phyloP scores from a whole-genome alignment of 2,113 vertebrate genomes.

The Bujurquina vittata region DNA sequence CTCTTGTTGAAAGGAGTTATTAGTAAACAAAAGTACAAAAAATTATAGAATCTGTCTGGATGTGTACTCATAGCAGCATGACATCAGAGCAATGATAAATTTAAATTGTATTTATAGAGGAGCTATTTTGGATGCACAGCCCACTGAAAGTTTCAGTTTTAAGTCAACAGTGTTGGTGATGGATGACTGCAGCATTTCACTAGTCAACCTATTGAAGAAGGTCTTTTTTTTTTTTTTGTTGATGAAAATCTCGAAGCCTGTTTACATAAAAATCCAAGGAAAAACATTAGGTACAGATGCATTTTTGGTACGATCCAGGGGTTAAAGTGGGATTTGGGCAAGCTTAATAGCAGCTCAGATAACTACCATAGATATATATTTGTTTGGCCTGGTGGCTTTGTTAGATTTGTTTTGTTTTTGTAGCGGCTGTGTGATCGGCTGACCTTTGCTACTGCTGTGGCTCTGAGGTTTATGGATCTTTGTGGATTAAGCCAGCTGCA shows the following conservation, averaged over 20 bases:
- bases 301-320: neutral
- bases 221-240: neutral
- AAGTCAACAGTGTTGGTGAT: neutral
- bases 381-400: neutral
- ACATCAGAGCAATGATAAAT: neutral
- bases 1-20: neutral
- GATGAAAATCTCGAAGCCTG: neutral
- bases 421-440: neutral
- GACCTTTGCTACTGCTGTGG: neutral
- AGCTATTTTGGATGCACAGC: neutral
- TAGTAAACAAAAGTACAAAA: neutral
- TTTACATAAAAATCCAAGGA: neutral
- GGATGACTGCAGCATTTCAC: neutral
- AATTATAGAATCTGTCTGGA: neutral
- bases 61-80: neutral
- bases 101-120: neutral
- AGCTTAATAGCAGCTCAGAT: neutral
- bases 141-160: neutral
- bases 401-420: neutral
- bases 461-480: neutral
- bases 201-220: neutral
- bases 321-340: neutral
- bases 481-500: neutral
- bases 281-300: neutral
- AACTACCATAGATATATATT: neutral